Evolutionary conservation across 1,140 invertebrate genomes (phyloP).

Genomic region (Drosophila biarmipes): DNA sequence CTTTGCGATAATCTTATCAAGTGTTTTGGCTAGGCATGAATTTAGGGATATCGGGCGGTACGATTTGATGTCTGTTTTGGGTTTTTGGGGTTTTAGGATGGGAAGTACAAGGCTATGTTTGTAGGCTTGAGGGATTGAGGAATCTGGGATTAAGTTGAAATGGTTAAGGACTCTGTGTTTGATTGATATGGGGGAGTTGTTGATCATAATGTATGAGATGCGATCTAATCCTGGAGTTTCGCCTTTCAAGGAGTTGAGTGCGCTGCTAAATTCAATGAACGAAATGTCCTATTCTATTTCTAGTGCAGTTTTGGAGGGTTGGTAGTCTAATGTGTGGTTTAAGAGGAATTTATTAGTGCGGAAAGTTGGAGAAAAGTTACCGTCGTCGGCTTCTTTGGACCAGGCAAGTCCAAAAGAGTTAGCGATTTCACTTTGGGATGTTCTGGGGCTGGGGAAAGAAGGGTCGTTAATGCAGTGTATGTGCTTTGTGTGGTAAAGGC

Average conservation of each 20-base stretch:
- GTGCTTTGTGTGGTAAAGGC: background rate
- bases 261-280: background rate
- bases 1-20: background rate
- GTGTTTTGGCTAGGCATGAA: background rate
- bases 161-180: background rate
- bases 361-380: background rate
- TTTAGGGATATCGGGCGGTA: background rate
- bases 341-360: background rate
- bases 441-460: background rate
- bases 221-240: background rate
- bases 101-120: slow-evolving; percentile 1
- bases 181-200: slow-evolving; percentile 1
- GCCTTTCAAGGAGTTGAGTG: slow-evolving; percentile 1
- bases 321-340: background rate
- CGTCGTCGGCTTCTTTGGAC: background rate
- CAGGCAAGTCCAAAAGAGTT: background rate
- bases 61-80: background rate
- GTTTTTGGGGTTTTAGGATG: background rate
- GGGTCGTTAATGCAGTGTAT: background rate
- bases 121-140: background rate
- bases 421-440: background rate
- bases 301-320: background rate
- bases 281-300: background rate
- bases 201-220: background rate
- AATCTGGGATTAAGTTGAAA: background rate